Conservation (phyloP, 2,113 vertebrate species). For the rat (Rattus norvegicus) region GRCr8 NC_086032.1:25419001-25419500, state of each 20-base stretch:
- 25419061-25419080: background rate
- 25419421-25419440: background rate
- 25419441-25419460: too few relatives aligned
- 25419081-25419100: background rate
- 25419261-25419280: background rate
- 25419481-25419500: background rate
- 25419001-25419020: background rate
- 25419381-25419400: background rate
- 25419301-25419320: background rate
- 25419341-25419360: too few relatives aligned
- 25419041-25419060: background rate
- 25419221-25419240: background rate
- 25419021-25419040: background rate
- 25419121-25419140: background rate
- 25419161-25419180: background rate
- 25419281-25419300: background rate
- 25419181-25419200: too few relatives aligned
- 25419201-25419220: background rate
- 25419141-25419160: background rate
- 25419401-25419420: background rate
- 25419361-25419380: background rate
- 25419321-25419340: background rate
- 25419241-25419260: background rate
- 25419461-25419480: background rate
- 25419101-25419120: background rate